Base-by-base conservation (phyloP, 2,113 vertebrate species). In the Eidolon helvum region DNA sequence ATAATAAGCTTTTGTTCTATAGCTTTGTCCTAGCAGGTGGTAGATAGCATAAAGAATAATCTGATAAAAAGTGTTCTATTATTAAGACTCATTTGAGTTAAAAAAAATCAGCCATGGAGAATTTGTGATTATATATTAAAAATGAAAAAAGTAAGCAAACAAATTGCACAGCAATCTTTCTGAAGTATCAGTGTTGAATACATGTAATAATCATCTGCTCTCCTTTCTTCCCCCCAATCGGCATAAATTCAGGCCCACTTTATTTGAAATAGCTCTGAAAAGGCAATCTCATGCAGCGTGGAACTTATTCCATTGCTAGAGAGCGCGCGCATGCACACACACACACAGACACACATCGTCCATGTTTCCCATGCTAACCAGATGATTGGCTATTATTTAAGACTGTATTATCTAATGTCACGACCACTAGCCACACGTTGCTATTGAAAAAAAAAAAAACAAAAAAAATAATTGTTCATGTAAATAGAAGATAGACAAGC, bases 41-140 rank as follows among this genome's bases (percentile, higher is more conserved):
- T 78, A 8, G 30, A 45, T 77, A 63, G 12, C 59, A 91, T 61
- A 50, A 87, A 88, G 75, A 88, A 92, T 92, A 65, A 89, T 65
- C 35, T 92, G 77, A 83, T 91, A 55, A 83, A 82, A 74, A 55
- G 38, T 33, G 8, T 68, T 87, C 33, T 94, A 24, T 80, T 82
- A 72, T 78, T 84, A 88, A 92, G 78, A 91, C 77, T 77, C 24
- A 92, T 71, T 92, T 94, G 88, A 82, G 61, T 33, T 61, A 71
- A 24, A 24, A 26, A 66, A 38, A 84, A 30, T 84, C 35, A 79
- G 30, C 24, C 30, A 61, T 55, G 30, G 74, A 90, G 26, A 71
- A 79, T 77, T 57, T 55, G 30, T 94, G 45, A 94, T 94, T 57
- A 24, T 88, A 65, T 89, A 92, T 48, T 92, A 35, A 84, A 88